Conservation (phyloP, 2,888 invertebrate species). For the Dasypolia templi region DNA sequence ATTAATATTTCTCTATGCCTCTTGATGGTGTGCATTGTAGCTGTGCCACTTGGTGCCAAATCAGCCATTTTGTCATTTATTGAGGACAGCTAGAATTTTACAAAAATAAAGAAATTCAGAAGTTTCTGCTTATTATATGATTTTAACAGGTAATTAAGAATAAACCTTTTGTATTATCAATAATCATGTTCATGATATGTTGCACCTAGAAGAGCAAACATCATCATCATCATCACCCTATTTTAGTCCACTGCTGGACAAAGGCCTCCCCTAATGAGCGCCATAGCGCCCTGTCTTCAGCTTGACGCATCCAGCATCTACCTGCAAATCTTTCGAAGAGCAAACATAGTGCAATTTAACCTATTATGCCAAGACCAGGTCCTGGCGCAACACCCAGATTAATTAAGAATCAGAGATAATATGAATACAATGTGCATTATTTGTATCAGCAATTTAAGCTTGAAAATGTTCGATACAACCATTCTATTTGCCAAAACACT, state of each 20-base stretch:
- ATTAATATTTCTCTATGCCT: constrained; percentile 98
- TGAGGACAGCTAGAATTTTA: constrained; percentile 90
- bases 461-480: background rate
- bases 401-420: background rate
- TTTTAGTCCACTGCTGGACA: no score
- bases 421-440: background rate
- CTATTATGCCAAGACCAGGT: background rate
- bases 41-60: constrained; percentile 94
- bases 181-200: background rate
- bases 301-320: no score
- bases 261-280: no score
- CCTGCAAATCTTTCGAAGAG: no score
- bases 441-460: background rate
- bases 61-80: constrained; percentile 97
- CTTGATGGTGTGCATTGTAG: constrained; percentile 97
- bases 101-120: background rate
- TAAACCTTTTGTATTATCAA: background rate
- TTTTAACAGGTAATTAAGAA: background rate
- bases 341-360: background rate
- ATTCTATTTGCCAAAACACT: background rate
- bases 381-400: no score
- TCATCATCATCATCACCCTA: no score
- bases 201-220: background rate
- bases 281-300: no score
- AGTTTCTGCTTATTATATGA: background rate